These are phyloP conservation scores for Heliconius hortense DNA, from an alignment of 2,888 invertebrate genomes.

Conservation along the genomic window DNA sequence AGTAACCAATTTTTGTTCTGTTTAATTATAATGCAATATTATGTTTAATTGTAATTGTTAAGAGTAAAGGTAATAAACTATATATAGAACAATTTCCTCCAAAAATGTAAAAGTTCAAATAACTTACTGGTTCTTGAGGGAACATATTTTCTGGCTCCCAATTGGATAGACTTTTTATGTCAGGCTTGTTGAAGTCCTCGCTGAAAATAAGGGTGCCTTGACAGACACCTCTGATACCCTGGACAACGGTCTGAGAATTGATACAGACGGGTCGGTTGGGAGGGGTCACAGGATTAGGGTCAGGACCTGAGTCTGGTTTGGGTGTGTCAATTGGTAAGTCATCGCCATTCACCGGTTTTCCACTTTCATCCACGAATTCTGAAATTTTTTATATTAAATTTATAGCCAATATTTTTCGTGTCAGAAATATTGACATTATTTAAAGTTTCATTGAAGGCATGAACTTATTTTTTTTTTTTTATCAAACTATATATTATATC, in stretches of 20 bases:
- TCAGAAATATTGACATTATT: not conserved
- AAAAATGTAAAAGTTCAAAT: not conserved
- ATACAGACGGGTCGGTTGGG: slow-evolving; percentile 49
- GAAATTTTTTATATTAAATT: slow-evolving; percentile 39
- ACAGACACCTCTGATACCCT: slow-evolving; percentile 64
- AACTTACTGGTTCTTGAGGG: slow-evolving; percentile 80
- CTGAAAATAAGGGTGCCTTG: slow-evolving; percentile 82
- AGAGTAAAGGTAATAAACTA: not conserved
- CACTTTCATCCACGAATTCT: slow-evolving; percentile 68
- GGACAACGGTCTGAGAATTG: slow-evolving; percentile 56
- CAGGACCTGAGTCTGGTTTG: slow-evolving; percentile 38
- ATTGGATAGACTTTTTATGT: slow-evolving; percentile 56
- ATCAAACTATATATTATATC: too few species aligned
- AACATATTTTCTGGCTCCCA: slow-evolving; percentile 82
- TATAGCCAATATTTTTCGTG: not conserved
- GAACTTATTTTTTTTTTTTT: too few species aligned
- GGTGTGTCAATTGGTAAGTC: slow-evolving; percentile 31
- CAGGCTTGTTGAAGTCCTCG: slow-evolving; percentile 77
- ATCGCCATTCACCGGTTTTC: slow-evolving; percentile 50
- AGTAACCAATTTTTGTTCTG: too few species aligned
- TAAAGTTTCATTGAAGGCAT: too few species aligned
- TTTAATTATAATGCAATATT: not conserved
- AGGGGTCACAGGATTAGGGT: slow-evolving; percentile 36
- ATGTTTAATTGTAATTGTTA: not conserved
- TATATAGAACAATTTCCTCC: not conserved